phyloP scores from a whole-genome alignment of 1,140 invertebrate species.

The Dufourea novaeangliae region DNA sequence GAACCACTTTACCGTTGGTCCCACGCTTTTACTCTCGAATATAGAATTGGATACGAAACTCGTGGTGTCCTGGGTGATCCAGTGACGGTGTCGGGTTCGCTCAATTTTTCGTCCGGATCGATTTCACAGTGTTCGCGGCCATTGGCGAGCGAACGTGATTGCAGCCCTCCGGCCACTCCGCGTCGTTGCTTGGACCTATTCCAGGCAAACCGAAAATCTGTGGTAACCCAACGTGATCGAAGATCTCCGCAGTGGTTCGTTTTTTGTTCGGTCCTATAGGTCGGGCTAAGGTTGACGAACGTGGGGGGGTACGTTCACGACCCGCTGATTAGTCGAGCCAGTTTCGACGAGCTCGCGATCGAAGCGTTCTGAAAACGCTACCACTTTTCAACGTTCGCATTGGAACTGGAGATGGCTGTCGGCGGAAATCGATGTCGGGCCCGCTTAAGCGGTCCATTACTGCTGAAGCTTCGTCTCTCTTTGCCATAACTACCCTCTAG shows the following conservation, averaged over 20 bases:
- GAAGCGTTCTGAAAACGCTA: too few species aligned
- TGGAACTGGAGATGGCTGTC: neutral
- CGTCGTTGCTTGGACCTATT: slow-evolving; percentile 54
- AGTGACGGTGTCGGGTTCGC: neutral
- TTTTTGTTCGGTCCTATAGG: slow-evolving; percentile 10
- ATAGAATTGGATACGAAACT: too few species aligned
- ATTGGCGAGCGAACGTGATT: slow-evolving; percentile 57
- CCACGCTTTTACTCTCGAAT: neutral
- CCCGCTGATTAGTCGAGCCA: neutral
- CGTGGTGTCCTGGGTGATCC: neutral
- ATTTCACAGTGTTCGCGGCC: slow-evolving; percentile 47
- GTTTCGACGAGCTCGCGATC: too few species aligned
- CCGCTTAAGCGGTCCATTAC: neutral
- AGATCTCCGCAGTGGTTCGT: slow-evolving; percentile 40
- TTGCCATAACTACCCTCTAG: neutral
- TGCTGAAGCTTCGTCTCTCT: neutral
- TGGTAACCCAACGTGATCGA: slow-evolving; percentile 41
- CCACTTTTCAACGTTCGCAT: neutral
- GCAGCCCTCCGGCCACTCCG: slow-evolving; percentile 34
- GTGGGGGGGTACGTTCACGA: neutral
- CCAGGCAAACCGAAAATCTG: slow-evolving; percentile 57
- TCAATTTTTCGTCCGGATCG: slow-evolving; percentile 44
- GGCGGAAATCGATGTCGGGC: neutral
- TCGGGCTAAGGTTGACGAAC: neutral
- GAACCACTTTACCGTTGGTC: neutral